Base-by-base conservation (phyloP, 2,113 vertebrate genomes). In the Hippocampus abdominalis region DNA sequence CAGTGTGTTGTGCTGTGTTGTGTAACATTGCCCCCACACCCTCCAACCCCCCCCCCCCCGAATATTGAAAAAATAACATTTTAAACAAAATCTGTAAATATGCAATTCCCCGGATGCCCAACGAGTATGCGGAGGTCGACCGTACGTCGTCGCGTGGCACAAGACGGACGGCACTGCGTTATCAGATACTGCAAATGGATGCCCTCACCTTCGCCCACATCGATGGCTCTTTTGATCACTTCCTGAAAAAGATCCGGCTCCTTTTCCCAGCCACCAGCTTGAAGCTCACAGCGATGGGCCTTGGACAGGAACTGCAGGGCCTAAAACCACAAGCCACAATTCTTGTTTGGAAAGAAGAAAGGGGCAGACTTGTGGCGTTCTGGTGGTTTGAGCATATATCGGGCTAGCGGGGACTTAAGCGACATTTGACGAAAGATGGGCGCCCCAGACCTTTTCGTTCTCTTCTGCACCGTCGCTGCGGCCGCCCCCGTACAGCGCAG, bases 271-370 rank as follows among this genome's bases (percentile, higher is more conserved):
- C 92, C 89, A 8, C 72, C 86, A 39, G 88, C 89, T 69, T 98
- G 96, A 16, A 93, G 90, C 84, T 95, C 93, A 87, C 95, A 98
- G 80, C 94, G 96, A 84, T 96, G 93, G 16, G 96, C 95, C 84
- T 98, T 98, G 25, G 81, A 93, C 81, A 99, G 89, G 87, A 89
- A 98, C 87, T 96, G 96, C 54, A 97, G 90, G 0, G 93, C 94
- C 97, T 98, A 72, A n/a, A 88, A 82, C 57, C 57, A 25, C 0
- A 11, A 15, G 13, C 23, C 36, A 56, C 1, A 18, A 42, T 1
- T 7, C 29, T 1, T 36, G 0, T 13, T 49, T 48, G 3, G 36
- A 7, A 54, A 54, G 32, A 36, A 15, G n/a, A 29, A 25, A 6
- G 36, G 39, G 15, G 21, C 7, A 13, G 63, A 53, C 8, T 11